A percentile compares a stretch with the other conserved stretches of the same genome.
Evolutionary conservation across 2,888 invertebrate species (phyloP).

Genomic region (Noctua fimbriata): DNA sequence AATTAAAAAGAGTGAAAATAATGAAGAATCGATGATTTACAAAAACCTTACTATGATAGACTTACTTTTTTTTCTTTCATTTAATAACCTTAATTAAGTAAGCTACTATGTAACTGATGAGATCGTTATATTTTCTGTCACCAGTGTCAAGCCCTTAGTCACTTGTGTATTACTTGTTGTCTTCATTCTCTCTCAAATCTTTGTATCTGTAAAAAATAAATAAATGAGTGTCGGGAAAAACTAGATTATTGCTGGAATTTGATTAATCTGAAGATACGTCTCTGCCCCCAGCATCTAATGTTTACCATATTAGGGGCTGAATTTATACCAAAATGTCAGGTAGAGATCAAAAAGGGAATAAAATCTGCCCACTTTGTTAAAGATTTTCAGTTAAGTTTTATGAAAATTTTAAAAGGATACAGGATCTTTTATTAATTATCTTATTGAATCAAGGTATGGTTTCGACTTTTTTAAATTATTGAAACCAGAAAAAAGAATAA

Average conservation of each 20-base stretch:
- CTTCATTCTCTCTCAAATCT: background rate
- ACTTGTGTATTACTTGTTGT: background rate
- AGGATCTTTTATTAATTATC: too few relatives aligned
- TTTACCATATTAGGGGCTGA: too few relatives aligned
- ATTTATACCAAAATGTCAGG: background rate
- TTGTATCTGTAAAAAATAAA: background rate
- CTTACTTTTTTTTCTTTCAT: background rate
- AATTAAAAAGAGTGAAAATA: background rate
- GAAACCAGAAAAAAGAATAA: background rate
- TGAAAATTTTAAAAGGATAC: background rate
- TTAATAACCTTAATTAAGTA: background rate
- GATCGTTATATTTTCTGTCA: background rate
- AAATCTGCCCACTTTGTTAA: fast-evolving
- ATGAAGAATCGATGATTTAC: conserved; percentile 4
- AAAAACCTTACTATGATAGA: background rate
- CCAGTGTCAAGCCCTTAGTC: too few relatives aligned
- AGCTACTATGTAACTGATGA: background rate
- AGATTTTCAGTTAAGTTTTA: background rate
- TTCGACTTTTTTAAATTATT: background rate
- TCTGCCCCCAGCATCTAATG: too few relatives aligned
- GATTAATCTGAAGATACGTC: background rate
- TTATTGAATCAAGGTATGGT: too few relatives aligned
- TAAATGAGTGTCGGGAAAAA: background rate
- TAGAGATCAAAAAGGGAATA: background rate
- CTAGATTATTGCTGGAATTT: background rate